Conservation (phyloP, 2,113 vertebrate genomes). For the Myrmecophaga tridactyla region DNA sequence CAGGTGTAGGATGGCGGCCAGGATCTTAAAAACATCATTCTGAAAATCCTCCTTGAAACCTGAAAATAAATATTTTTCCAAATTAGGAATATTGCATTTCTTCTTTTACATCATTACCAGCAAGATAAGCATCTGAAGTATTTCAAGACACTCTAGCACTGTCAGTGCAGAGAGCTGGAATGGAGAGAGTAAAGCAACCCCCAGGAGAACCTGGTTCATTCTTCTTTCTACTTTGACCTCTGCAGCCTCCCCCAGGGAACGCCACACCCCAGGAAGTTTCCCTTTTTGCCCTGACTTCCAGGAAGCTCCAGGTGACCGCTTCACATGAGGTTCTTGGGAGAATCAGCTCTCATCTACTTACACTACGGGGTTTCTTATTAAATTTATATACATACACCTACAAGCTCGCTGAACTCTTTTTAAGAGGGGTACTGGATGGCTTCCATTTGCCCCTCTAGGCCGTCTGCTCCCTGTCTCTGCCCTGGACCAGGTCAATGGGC, state of each 20-base stretch:
- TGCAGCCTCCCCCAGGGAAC: too few relatives aligned
- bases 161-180: not conserved
- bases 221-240: not conserved
- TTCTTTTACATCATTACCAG: not conserved
- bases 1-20: conserved; percentile 95
- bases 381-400: not conserved
- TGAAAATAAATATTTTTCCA: conserved; percentile 74
- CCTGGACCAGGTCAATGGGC: not conserved
- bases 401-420: not conserved
- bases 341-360: too few relatives aligned
- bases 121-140: not conserved
- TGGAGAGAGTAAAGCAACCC: not conserved
- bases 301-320: not conserved
- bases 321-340: not conserved
- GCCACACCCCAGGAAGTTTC: not conserved
- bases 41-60: conserved; percentile 92
- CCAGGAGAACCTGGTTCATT: not conserved
- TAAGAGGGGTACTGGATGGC: not conserved
- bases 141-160: not conserved
- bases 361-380: not conserved
- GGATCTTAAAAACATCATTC: conserved; percentile 90
- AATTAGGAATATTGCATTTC: not conserved
- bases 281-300: not conserved
- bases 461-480: not conserved
- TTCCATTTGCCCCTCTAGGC: not conserved